These are phyloP conservation scores for Hirtodrosophila duncani DNA, from an alignment of 2,888 invertebrate species.

Conservation along the genomic window DNA sequence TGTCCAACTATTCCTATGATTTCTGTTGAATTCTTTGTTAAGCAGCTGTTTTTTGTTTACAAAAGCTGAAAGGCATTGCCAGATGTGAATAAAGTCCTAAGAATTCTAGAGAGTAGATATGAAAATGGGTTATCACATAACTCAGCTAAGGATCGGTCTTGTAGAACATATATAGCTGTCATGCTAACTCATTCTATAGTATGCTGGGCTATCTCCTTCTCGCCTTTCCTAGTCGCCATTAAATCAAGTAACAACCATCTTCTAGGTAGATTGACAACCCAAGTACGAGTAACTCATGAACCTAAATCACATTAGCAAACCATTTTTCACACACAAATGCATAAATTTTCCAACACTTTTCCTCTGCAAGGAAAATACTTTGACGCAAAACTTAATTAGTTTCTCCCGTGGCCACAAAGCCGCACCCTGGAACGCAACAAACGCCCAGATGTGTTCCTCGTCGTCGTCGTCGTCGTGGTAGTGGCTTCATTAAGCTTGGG, in stretches of 20 bases:
- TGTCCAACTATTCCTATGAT: no score
- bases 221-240: no score
- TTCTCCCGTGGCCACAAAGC: slow-evolving; percentile 28
- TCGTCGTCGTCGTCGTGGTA: slow-evolving; percentile 5
- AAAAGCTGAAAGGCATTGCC: no score
- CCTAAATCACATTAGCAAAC: slow-evolving; percentile 6
- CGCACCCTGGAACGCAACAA: not conserved
- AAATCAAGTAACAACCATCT: not conserved
- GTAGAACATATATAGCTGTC: no score
- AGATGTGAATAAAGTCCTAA: no score
- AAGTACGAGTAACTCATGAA: not conserved
- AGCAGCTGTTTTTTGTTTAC: no score
- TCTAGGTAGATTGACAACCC: not conserved
- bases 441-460: slow-evolving; percentile 8
- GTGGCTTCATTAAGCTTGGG: slow-evolving; percentile 66
- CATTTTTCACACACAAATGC: slow-evolving; percentile 14
- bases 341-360: slow-evolving; percentile 53
- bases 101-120: no score
- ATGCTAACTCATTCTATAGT: no score
- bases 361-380: slow-evolving; percentile 43
- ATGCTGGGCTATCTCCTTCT: no score
- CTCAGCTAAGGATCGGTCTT: no score
- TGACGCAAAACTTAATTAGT: slow-evolving; percentile 70
- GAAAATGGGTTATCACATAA: no score
- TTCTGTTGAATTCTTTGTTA: no score